Conservation (phyloP, 2,888 invertebrate species). For the Pyrrhia umbra region DNA sequence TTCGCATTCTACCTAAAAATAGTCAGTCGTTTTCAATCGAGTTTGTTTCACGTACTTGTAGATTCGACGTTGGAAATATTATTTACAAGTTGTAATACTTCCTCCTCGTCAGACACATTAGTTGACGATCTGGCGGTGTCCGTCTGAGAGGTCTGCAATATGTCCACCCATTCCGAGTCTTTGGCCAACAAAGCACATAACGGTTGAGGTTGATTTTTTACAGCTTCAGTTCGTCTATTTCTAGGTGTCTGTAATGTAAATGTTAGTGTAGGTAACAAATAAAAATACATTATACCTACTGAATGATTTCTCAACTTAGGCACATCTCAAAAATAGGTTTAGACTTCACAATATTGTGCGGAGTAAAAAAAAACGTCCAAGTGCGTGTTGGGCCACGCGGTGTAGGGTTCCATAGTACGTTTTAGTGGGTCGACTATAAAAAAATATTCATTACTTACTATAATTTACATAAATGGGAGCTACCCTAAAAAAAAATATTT, state of each 20-base stretch:
- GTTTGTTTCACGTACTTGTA: too few relatives aligned
- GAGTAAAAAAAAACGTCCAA: too few relatives aligned
- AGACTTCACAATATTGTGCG: too few relatives aligned
- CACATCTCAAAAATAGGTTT: too few relatives aligned
- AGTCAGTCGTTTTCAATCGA: not conserved
- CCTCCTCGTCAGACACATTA: conserved; percentile 74
- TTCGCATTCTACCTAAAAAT: conserved; percentile 78
- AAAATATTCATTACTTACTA: too few relatives aligned
- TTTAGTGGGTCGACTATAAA: too few relatives aligned
- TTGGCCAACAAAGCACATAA: conserved; percentile 82
- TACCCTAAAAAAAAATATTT: too few relatives aligned
- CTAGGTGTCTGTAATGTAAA: conserved; percentile 63
- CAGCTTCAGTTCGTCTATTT: conserved; percentile 49
- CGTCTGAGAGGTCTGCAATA: conserved; percentile 70
- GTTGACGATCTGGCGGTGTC: conserved; percentile 56
- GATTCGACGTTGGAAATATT: conserved; percentile 41
- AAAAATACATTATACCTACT: conserved; percentile 2
- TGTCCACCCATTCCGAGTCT: conserved; percentile 87
- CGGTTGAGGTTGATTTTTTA: conserved; percentile 60
- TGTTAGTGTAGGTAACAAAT: too few relatives aligned
- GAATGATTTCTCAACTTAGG: not conserved
- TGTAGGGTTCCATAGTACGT: too few relatives aligned
- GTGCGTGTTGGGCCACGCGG: too few relatives aligned
- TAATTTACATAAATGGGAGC: too few relatives aligned
- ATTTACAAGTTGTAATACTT: conserved; percentile 81